A percentile compares a stretch with the other conserved stretches of the same genome.
phyloP scores from a whole-genome alignment of 2,113 vertebrate genomes.

The Rhipidura dahli region DNA sequence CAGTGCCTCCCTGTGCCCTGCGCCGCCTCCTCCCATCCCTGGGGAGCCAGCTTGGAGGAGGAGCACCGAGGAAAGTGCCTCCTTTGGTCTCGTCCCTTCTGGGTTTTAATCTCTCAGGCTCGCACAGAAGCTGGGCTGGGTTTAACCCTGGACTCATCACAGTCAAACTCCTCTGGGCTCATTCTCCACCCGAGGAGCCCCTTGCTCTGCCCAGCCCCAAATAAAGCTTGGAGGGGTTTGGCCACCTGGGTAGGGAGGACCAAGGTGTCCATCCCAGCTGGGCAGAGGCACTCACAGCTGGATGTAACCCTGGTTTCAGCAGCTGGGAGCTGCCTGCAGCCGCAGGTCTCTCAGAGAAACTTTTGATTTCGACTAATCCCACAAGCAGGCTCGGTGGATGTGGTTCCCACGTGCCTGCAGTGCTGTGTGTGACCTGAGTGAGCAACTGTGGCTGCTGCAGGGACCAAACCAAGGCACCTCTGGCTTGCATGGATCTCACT shows the following conservation, averaged over 20 bases:
- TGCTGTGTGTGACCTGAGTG: fast-evolving
- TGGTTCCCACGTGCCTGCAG: neutral
- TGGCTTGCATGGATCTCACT: neutral
- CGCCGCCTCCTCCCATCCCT: neutral
- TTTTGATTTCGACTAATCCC: neutral
- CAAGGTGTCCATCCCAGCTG: neutral
- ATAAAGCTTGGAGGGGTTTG: neutral
- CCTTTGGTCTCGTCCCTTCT: neutral
- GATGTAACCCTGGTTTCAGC: neutral
- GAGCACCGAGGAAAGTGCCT: neutral
- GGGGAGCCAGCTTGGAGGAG: neutral
- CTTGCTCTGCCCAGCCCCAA: neutral
- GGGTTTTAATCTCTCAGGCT: neutral
- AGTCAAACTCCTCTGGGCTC: neutral
- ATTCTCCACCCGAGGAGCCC: neutral
- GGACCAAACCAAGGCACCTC: neutral
- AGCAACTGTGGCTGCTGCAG: neutral
- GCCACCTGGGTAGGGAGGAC: neutral
- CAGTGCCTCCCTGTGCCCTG: neutral
- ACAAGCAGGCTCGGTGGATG: fast-evolving
- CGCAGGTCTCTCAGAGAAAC: neutral
- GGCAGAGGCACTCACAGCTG: neutral
- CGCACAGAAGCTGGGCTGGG: neutral
- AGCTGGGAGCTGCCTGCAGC: slow-evolving; percentile 17
- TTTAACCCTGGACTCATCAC: neutral